Percentiles rank a stretch among this genome's conserved stretches.
These are phyloP conservation scores for Melanotaenia duboulayi DNA, from an alignment of 2,113 vertebrate species.

Conservation along the genomic window DNA sequence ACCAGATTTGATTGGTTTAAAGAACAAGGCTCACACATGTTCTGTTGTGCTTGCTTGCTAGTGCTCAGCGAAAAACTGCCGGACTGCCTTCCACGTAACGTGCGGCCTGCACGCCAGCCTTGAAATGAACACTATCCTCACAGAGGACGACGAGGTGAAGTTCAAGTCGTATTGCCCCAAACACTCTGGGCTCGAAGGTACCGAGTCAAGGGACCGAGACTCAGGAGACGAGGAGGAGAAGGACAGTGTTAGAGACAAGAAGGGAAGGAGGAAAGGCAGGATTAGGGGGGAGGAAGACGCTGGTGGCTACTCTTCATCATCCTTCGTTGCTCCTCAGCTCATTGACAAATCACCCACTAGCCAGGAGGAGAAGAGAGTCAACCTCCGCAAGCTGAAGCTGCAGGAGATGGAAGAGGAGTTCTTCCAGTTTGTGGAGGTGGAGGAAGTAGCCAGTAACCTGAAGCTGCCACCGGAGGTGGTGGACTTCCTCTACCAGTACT, in stretches of 20 bases:
- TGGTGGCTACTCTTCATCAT: constrained; percentile 30
- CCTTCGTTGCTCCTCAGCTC: constrained; percentile 39
- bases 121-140: constrained; percentile 96
- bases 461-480: constrained; percentile 85
- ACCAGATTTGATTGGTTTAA: fast-evolving
- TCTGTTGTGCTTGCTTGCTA: constrained; percentile 52
- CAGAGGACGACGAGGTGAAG: constrained; percentile 94
- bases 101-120: constrained; percentile 91
- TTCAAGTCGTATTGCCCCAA: constrained; percentile 97
- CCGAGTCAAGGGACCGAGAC: constrained; percentile 61
- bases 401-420: constrained; percentile 97
- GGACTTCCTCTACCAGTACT: constrained; percentile 96
- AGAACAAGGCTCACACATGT: background rate
- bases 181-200: constrained; percentile 84
- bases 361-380: constrained; percentile 84
- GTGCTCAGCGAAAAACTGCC: constrained; percentile 98
- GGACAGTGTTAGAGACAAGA: constrained; percentile 44
- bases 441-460: constrained; percentile 86
- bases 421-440: constrained; percentile 88
- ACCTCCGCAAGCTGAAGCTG: constrained; percentile 91
- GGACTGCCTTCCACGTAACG: constrained; percentile 95
- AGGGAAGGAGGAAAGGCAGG: constrained; percentile 56
- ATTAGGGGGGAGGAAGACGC: constrained; percentile 35
- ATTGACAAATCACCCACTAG: background rate
- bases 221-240: constrained; percentile 54